These are phyloP conservation scores for Vanessa atalanta DNA, from an alignment of 1,140 invertebrate genomes.

Conservation along the genomic window DNA sequence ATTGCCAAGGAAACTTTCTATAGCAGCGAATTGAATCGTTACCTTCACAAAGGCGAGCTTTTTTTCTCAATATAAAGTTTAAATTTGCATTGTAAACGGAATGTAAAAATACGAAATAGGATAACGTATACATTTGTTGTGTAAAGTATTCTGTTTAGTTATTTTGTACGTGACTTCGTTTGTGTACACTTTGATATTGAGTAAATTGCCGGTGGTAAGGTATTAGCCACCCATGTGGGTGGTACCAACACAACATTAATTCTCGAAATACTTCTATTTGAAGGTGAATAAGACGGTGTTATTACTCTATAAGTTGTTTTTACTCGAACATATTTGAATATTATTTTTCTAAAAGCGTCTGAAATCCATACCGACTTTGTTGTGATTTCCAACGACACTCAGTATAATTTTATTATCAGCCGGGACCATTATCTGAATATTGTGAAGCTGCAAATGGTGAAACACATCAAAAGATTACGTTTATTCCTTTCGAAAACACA, in stretches of 20 bases:
- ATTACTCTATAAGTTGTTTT: not conserved
- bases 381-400: slow-evolving; percentile 20
- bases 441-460: slow-evolving; percentile 20
- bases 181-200: no score
- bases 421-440: slow-evolving; percentile 31
- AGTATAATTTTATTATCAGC: slow-evolving; percentile 41
- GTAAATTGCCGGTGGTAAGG: no score
- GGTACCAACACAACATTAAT: no score
- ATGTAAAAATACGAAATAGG: not conserved
- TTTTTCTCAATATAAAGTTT: slow-evolving; percentile 52
- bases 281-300: no score
- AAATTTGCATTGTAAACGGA: slow-evolving; percentile 35
- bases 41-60: slow-evolving; percentile 43
- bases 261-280: no score
- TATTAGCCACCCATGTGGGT: no score
- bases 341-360: slow-evolving; percentile 6
- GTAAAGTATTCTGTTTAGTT: not conserved
- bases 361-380: slow-evolving; percentile 15
- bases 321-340: not conserved
- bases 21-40: slow-evolving; percentile 46
- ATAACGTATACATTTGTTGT: not conserved
- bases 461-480: slow-evolving; percentile 23
- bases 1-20: slow-evolving; percentile 51
- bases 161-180: not conserved
- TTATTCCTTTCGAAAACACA: slow-evolving; percentile 27